Conservation (phyloP, 2,888 invertebrate species). For the Crioceris asparagi region DNA sequence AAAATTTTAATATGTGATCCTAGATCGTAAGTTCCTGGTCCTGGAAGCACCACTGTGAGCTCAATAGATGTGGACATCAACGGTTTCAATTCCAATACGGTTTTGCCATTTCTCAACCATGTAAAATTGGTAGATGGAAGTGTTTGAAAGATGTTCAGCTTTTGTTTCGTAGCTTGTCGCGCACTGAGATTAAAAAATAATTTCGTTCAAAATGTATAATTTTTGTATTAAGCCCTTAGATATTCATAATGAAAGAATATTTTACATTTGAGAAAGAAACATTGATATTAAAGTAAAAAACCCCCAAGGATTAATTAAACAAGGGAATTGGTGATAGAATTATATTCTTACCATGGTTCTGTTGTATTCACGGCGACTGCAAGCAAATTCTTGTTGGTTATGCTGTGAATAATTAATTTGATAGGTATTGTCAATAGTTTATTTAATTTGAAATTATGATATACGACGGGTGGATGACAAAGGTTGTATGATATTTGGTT, state of each 20-base stretch:
- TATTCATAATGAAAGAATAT: no score
- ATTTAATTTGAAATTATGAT: conserved; percentile 51
- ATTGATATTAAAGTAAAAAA: no score
- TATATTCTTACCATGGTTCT: conserved; percentile 36
- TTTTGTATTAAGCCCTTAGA: no score
- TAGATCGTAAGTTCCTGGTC: conserved; percentile 57
- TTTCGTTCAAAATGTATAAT: no score
- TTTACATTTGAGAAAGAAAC: no score
- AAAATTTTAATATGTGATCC: conserved; percentile 50
- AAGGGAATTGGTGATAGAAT: background rate
- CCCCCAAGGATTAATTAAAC: no score
- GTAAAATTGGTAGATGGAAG: conserved; percentile 33
- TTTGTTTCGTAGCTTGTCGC: conserved; percentile 11
- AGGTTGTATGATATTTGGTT: conserved; percentile 47
- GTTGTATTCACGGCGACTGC: conserved; percentile 38
- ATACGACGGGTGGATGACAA: conserved; percentile 45
- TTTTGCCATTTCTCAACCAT: conserved; percentile 33
- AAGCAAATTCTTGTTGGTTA: conserved; percentile 44
- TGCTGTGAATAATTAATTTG: conserved; percentile 55
- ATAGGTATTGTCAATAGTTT: conserved; percentile 59
- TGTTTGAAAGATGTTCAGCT: conserved; percentile 17
- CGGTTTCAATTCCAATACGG: conserved; percentile 28
- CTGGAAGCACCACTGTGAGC: conserved; percentile 46
- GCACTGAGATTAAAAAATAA: conserved; percentile 13
- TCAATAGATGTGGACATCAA: conserved; percentile 29